Conservation (phyloP, 2,888 invertebrate species). For the Polyommatus iphigenia region DNA sequence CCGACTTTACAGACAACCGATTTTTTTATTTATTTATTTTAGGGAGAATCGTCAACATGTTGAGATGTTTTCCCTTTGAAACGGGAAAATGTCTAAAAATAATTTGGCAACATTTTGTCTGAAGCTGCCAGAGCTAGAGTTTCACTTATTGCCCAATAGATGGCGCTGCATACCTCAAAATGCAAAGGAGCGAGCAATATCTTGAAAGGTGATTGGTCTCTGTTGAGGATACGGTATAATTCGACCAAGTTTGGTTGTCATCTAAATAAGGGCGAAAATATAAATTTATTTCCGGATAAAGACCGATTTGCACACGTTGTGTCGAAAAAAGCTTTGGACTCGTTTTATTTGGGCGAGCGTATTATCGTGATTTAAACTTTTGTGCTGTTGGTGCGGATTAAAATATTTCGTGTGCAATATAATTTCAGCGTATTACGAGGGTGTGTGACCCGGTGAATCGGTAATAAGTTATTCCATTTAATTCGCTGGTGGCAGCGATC, state of each 20-base stretch:
- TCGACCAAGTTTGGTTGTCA: slow-evolving; percentile 57
- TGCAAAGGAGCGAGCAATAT: slow-evolving; percentile 39
- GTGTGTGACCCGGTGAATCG: slow-evolving; percentile 43
- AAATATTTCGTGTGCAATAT: slow-evolving; percentile 38
- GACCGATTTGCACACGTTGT: slow-evolving; percentile 50
- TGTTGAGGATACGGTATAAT: slow-evolving; percentile 51
- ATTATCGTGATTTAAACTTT: slow-evolving; percentile 40
- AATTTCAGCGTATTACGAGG: slow-evolving; percentile 38
- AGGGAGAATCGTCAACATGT: no score
- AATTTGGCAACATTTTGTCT: neutral
- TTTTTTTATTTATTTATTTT: no score
- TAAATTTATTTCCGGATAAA: slow-evolving; percentile 49
- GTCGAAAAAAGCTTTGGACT: slow-evolving; percentile 40
- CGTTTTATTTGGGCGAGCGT: slow-evolving; percentile 40
- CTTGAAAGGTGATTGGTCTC: slow-evolving; percentile 55
- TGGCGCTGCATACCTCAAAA: slow-evolving; percentile 39
- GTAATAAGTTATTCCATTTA: slow-evolving; percentile 43
- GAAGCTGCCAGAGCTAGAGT: slow-evolving; percentile 30
- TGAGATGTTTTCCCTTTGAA: neutral
- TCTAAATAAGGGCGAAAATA: slow-evolving; percentile 58
- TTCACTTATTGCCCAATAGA: slow-evolving; percentile 35
- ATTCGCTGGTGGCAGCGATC: slow-evolving; percentile 43
- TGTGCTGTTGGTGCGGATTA: slow-evolving; percentile 40
- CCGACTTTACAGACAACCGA: no score
- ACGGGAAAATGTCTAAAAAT: neutral